Percentiles rank a stretch among this genome's conserved stretches.
Evolutionary conservation across 1,140 invertebrate genomes (phyloP).

Genomic region (Brachionus sp.): DNA sequence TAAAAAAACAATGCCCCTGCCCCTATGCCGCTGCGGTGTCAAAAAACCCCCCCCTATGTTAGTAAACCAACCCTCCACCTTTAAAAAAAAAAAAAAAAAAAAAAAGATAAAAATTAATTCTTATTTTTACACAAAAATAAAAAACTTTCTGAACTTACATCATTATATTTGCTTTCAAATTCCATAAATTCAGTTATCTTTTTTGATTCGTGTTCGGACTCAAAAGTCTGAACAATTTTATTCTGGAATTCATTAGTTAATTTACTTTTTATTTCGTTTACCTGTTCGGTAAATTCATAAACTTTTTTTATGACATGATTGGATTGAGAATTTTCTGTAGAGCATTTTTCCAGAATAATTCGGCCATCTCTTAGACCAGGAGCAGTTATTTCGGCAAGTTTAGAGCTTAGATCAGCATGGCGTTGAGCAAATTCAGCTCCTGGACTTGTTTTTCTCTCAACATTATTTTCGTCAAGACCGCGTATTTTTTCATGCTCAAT

Average conservation of each 20-base stretch:
- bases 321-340: constrained; percentile 66
- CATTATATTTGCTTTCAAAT: constrained; percentile 70
- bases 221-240: not conserved
- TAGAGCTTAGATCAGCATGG: constrained; percentile 65
- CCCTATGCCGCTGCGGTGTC: constrained; percentile 72
- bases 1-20: constrained; percentile 67
- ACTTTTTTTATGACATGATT: constrained; percentile 63
- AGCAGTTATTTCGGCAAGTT: constrained; percentile 67
- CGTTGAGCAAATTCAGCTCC: constrained; percentile 67
- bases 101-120: too few relatives aligned
- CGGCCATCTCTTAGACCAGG: constrained; percentile 69
- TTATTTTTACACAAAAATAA: not conserved
- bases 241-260: constrained; percentile 3
- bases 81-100: constrained; percentile 41
- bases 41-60: constrained; percentile 71
- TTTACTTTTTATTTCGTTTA: constrained; percentile 25
- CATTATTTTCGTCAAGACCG: constrained; percentile 73
- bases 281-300: constrained; percentile 40
- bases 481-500: constrained; percentile 52
- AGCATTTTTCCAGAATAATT: constrained; percentile 67
- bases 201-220: not conserved
- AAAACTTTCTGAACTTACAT: constrained; percentile 59
- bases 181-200: constrained; percentile 59
- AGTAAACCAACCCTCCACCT: constrained; percentile 69
- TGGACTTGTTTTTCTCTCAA: constrained; percentile 65